Conservation (phyloP, 2,113 vertebrate genomes). For the Apodemus speciosus region DNA sequence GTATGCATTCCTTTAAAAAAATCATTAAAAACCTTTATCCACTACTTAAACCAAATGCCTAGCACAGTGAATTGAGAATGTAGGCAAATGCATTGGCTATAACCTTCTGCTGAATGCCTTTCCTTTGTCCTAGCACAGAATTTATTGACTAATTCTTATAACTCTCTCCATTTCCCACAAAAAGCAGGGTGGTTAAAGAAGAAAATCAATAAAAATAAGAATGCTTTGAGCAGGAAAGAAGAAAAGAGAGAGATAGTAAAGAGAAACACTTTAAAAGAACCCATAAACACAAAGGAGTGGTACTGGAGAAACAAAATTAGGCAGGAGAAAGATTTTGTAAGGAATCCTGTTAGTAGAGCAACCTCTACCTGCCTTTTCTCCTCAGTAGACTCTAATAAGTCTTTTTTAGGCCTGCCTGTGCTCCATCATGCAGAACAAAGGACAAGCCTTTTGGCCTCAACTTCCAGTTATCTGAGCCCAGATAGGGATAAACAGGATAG, state of each 20-base stretch:
- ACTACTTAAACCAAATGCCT: constrained; percentile 49
- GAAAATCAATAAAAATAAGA: constrained; percentile 73
- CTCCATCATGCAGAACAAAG: constrained; percentile 62
- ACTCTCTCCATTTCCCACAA: constrained; percentile 69
- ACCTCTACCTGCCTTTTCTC: not conserved
- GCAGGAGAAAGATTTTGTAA: constrained; percentile 31
- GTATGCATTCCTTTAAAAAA: not conserved
- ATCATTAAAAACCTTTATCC: constrained; percentile 31
- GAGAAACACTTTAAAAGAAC: constrained; percentile 50
- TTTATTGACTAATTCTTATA: constrained; percentile 65
- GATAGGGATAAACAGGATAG: constrained; percentile 67
- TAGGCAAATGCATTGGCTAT: constrained; percentile 17
- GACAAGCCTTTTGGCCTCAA: constrained; percentile 65
- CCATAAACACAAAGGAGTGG: constrained; percentile 2
- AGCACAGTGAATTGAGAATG: constrained; percentile 44
- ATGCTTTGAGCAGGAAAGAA: constrained; percentile 59
- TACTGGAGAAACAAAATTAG: not conserved
- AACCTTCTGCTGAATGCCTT: constrained; percentile 53
- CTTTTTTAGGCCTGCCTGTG: constrained; percentile 42
- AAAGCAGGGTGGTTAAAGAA: constrained; percentile 56
- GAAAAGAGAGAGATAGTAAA: constrained; percentile 48
- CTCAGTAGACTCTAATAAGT: not conserved
- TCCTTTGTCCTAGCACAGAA: constrained; percentile 51
- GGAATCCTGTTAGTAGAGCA: not conserved
- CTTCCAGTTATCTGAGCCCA: constrained; percentile 60